Conservation (phyloP, 2,888 invertebrate genomes). For the Helicoverpa assulta region DNA sequence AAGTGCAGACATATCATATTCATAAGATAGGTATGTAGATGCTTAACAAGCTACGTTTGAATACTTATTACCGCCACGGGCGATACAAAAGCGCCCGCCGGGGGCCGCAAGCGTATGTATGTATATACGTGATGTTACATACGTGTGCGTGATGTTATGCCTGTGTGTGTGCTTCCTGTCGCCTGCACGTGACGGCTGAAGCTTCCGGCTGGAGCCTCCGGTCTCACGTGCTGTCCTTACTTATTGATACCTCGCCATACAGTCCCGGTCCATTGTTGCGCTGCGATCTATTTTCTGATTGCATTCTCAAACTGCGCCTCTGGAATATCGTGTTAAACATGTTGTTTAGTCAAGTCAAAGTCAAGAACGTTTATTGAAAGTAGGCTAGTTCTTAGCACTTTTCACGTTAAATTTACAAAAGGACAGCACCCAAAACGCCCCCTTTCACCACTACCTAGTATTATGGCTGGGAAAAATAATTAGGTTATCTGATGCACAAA, state of each 20-base stretch:
- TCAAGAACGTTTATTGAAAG: not conserved
- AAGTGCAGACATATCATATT: no score
- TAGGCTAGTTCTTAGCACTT: no score
- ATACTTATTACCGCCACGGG: slow-evolving; percentile 19
- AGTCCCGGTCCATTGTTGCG: slow-evolving; percentile 46
- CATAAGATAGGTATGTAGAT: not conserved
- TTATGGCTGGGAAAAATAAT: no score
- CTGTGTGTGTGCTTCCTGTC: slow-evolving; percentile 70
- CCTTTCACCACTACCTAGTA: no score
- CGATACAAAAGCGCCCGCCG: slow-evolving; percentile 21
- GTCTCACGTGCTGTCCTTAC: slow-evolving; percentile 48
- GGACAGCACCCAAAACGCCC: no score
- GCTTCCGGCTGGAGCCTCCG: slow-evolving; percentile 80
- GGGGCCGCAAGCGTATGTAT: slow-evolving; percentile 31
- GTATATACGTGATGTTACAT: slow-evolving; percentile 8
- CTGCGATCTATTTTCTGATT: slow-evolving; percentile 50
- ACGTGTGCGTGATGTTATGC: slow-evolving; percentile 35
- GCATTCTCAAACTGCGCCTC: slow-evolving; percentile 5
- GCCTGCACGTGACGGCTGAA: slow-evolving; percentile 73
- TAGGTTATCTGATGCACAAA: not conserved
- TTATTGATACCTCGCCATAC: slow-evolving; percentile 60
- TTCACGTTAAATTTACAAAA: no score
- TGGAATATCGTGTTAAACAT: not conserved
- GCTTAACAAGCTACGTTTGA: slow-evolving; percentile 13
- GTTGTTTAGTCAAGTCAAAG: not conserved